phyloP scores from a whole-genome alignment of 2,797 vertebrate genomes.

The Xiphorhynchus erythropygius region DNA sequence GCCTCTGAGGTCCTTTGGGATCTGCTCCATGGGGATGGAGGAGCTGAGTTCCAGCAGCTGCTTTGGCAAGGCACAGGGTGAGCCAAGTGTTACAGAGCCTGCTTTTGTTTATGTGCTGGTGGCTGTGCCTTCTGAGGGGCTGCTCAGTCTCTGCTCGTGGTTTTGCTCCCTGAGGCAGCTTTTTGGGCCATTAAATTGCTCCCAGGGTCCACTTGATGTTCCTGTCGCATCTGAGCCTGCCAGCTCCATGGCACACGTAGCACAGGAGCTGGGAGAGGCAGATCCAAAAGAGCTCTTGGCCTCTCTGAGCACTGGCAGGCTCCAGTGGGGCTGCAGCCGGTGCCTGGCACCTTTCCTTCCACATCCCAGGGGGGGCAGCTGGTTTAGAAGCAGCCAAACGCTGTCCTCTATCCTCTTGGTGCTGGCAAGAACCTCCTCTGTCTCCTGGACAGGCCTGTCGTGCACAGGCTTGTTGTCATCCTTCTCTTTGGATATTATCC shows the following conservation, averaged over 20 bases:
- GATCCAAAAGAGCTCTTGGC: background rate
- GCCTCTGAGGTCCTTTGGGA: background rate
- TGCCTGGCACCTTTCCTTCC: background rate
- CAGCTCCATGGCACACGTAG: background rate
- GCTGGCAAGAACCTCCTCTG: background rate
- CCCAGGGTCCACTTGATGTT: background rate
- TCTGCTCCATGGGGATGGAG: accelerated
- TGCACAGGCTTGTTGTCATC: background rate
- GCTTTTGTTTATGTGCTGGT: background rate
- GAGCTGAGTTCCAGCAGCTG: background rate
- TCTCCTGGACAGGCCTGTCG: background rate
- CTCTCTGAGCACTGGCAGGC: background rate
- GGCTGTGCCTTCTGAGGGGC: background rate
- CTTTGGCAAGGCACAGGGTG: background rate
- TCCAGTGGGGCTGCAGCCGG: background rate
- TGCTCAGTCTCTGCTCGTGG: accelerated
- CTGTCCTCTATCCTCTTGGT: accelerated
- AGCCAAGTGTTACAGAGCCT: background rate
- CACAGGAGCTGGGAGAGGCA: background rate
- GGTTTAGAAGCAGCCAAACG: accelerated
- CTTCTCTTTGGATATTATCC: background rate
- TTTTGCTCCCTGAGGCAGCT: background rate
- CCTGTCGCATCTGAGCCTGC: accelerated
- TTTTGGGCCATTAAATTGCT: background rate
- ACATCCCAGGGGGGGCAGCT: background rate